A percentile compares a stretch with the other conserved stretches of the same genome.
Conservation (phyloP, 2,888 invertebrate genomes). For the Lacanobia oleracea region DNA sequence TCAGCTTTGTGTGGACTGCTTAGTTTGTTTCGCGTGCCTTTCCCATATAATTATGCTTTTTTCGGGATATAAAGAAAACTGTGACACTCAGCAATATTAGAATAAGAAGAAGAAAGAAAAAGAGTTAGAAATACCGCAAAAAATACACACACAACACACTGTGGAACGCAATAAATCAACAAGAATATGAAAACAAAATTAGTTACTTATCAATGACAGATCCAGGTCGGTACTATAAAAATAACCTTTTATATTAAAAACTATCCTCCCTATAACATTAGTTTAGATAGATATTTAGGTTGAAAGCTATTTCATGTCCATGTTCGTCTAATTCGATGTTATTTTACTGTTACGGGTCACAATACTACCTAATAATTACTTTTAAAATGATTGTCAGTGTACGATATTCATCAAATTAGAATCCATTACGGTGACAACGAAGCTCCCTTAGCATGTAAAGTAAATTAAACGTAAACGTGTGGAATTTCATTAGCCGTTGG, state of each 20-base stretch:
- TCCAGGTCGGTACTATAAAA: background rate
- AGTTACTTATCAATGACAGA: background rate
- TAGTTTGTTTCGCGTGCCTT: background rate
- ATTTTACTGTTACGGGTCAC: constrained; percentile 35
- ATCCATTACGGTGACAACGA: constrained; percentile 59
- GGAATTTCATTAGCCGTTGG: constrained; percentile 49
- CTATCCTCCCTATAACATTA: background rate
- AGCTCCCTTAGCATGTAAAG: constrained; percentile 50
- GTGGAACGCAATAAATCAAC: too few species aligned
- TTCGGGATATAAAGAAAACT: too few species aligned
- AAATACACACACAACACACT: too few species aligned
- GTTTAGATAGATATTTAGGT: background rate
- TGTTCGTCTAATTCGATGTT: constrained; percentile 32
- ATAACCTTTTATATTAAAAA: background rate
- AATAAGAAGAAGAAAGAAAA: too few species aligned
- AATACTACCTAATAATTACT: constrained; percentile 32
- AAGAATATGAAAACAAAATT: too few species aligned
- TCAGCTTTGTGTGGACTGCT: background rate
- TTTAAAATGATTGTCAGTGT: constrained; percentile 47
- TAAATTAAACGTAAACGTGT: constrained; percentile 54
- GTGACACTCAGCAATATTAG: too few species aligned
- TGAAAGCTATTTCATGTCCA: constrained; percentile 61
- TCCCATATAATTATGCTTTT: background rate
- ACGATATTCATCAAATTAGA: constrained; percentile 59
- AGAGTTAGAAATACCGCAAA: too few species aligned